Conservation (phyloP, 2,797 vertebrate species). For the Lithobates pipiens region DNA sequence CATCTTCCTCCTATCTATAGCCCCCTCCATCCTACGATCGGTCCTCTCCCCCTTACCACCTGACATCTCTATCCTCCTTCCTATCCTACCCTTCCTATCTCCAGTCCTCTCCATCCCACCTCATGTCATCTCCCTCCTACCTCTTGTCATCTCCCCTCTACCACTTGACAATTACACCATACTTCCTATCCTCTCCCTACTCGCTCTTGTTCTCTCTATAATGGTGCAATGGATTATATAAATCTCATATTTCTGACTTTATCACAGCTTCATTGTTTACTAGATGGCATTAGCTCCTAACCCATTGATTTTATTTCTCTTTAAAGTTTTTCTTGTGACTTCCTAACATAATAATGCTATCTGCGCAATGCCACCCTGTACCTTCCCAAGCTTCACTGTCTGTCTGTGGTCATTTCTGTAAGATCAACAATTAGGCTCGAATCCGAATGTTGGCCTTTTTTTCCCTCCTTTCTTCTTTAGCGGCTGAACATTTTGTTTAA, state of each 20-base stretch:
- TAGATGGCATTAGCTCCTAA: not conserved
- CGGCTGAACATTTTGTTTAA: constrained; percentile 55
- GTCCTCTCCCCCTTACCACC: not conserved
- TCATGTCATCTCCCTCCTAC: not conserved
- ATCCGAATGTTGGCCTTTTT: not conserved
- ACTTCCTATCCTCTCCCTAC: no score
- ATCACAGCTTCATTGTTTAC: not conserved
- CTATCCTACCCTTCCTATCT: not conserved
- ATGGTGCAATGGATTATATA: no score
- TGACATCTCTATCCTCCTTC: not conserved
- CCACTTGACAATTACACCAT: no score
- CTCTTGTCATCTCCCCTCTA: no score
- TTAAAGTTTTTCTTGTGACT: not conserved
- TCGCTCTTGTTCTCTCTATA: no score
- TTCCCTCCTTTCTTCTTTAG: not conserved
- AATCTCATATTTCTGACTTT: no score
- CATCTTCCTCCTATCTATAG: no score
- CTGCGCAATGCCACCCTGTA: not conserved
- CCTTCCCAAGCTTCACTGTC: constrained; percentile 15
- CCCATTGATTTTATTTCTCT: not conserved
- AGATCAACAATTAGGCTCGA: constrained; percentile 5
- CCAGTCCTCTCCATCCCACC: not conserved
- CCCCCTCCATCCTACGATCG: not conserved
- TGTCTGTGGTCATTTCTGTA: constrained; percentile 26
- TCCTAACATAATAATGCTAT: not conserved